Conservation (phyloP, 2,888 invertebrate genomes). For the Hirtodrosophila duncani region DNA sequence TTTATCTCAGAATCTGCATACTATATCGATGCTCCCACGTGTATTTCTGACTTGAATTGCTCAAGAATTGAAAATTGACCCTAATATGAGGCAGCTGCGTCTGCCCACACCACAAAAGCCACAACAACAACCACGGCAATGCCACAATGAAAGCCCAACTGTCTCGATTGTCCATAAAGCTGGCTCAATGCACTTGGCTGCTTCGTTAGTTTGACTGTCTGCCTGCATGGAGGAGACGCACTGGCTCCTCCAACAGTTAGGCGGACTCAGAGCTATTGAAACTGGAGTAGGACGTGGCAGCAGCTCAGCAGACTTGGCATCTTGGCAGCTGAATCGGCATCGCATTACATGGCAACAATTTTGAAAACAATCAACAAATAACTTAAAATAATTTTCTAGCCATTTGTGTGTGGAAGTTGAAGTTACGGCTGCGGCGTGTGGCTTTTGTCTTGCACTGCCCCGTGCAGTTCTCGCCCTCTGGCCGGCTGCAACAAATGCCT, state of each 20-base stretch:
- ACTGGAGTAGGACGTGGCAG: neutral
- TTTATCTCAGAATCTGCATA: no score
- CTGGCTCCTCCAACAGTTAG: neutral
- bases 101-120: no score
- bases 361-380: conserved; percentile 64
- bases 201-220: neutral
- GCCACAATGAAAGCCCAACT: conserved; percentile 41
- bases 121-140: no score
- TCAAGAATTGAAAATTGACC: no score
- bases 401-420: conserved; percentile 60
- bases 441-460: conserved; percentile 25
- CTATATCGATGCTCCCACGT: no score
- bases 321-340: conserved; percentile 38
- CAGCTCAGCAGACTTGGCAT: neutral
- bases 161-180: conserved; percentile 48
- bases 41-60: no score
- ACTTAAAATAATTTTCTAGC: conserved; percentile 63
- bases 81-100: no score
- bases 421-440: conserved; percentile 57
- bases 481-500: conserved; percentile 27
- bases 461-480: conserved; percentile 1
- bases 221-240: neutral
- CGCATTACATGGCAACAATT: conserved; percentile 63
- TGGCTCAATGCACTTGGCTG: conserved; percentile 43
- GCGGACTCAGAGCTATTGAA: conserved; percentile 3